Evolutionary conservation across 2,888 invertebrate genomes (phyloP).

Genomic region (Bibio marci): DNA sequence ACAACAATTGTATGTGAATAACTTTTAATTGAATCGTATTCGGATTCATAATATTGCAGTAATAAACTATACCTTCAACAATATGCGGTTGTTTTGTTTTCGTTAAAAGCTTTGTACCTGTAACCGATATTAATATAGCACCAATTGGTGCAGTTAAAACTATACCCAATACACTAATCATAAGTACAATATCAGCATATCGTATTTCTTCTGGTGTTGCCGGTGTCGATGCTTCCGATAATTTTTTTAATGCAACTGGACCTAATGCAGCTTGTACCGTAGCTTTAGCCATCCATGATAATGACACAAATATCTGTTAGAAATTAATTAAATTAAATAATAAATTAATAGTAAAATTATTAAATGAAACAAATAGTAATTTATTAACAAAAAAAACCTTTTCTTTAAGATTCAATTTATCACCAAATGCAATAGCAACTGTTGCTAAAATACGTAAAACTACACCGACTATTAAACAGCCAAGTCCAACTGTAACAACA

Average conservation of each 20-base stretch:
- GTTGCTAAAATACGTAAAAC: conserved; percentile 50
- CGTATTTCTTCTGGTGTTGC: conserved; percentile 32
- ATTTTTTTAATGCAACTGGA: conserved; percentile 53
- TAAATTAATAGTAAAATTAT: neutral
- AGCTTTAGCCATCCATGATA: conserved; percentile 93
- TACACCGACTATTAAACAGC: conserved; percentile 47
- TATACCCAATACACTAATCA: conserved; percentile 63
- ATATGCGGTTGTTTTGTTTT: conserved; percentile 56
- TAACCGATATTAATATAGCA: conserved; percentile 63
- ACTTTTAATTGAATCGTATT: neutral
- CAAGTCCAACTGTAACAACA: conserved; percentile 50
- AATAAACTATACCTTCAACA: conserved; percentile 41
- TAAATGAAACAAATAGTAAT: neutral
- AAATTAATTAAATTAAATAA: neutral
- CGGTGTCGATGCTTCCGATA: conserved; percentile 24
- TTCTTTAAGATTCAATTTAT: conserved; percentile 72
- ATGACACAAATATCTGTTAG: conserved; percentile 54
- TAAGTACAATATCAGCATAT: conserved; percentile 55
- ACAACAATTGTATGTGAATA: neutral
- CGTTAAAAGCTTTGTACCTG: conserved; percentile 58
- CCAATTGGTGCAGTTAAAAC: conserved; percentile 72
- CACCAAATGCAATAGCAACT: conserved; percentile 50
- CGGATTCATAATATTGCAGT: neutral
- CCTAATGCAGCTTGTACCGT: conserved; percentile 90
- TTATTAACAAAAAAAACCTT: conserved; percentile 27